These are phyloP conservation scores for Nematopogon swammerdamellus DNA, from an alignment of 2,888 invertebrate genomes.

Conservation along the genomic window DNA sequence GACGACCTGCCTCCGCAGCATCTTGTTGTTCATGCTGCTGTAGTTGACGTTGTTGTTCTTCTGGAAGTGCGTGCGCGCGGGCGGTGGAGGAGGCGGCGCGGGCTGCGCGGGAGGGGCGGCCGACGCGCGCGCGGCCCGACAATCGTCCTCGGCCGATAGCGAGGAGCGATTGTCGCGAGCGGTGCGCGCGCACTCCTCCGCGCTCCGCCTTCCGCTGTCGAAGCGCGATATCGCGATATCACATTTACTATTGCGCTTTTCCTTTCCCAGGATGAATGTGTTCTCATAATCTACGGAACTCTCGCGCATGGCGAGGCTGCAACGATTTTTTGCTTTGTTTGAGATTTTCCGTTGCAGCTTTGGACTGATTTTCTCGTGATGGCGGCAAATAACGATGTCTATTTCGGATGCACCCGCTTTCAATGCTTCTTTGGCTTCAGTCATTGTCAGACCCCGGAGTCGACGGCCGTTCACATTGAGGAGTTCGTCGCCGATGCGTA, in stretches of 20 bases:
- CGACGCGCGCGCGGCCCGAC: constrained; percentile 6
- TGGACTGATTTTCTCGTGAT: constrained; percentile 27
- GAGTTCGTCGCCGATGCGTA: constrained; percentile 68
- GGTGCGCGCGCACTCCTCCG: constrained; percentile 47
- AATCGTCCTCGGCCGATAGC: constrained; percentile 44
- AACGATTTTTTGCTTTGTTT: constrained; percentile 14
- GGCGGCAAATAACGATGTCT: constrained; percentile 63
- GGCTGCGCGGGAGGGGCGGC: constrained; percentile 20
- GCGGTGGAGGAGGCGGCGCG: constrained; percentile 21
- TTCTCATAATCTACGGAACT: constrained; percentile 72
- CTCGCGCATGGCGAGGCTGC: constrained; percentile 51
- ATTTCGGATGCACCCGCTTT: constrained; percentile 60
- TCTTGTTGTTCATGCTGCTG: constrained; percentile 60
- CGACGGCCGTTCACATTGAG: constrained; percentile 69
- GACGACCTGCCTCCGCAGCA: constrained; percentile 53
- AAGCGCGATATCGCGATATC: constrained; percentile 70
- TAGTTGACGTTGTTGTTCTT: constrained; percentile 58
- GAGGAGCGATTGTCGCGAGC: constrained; percentile 31
- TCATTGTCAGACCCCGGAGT: constrained; percentile 63
- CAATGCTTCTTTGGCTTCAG: constrained; percentile 63
- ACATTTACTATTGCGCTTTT: constrained; percentile 38
- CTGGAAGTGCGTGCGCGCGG: constrained; percentile 57
- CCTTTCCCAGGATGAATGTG: constrained; percentile 51
- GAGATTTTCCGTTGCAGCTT: constrained; percentile 18
- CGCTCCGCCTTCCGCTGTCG: constrained; percentile 29